Percentiles rank a stretch among this genome's conserved stretches.
Conservation (phyloP, 2,888 invertebrate species). For the Salpingus planirostris region DNA sequence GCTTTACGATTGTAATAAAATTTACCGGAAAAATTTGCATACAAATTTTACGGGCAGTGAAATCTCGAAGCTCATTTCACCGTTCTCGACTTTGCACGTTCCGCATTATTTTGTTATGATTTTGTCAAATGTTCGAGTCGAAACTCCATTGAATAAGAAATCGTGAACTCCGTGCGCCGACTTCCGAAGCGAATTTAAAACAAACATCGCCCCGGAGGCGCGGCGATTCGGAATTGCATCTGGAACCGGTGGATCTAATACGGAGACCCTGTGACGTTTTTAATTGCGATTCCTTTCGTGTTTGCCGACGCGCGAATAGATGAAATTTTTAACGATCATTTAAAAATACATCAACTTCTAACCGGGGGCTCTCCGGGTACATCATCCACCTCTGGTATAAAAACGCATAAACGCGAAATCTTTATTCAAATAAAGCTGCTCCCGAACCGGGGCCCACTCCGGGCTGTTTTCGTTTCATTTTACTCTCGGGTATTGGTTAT, state of each 20-base stretch:
- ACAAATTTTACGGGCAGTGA: constrained; percentile 31
- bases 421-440: constrained; percentile 19
- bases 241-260: too few relatives aligned
- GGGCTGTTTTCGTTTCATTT: constrained; percentile 20
- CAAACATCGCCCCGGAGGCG: too few relatives aligned
- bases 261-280: too few relatives aligned
- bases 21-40: constrained; percentile 32
- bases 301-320: too few relatives aligned
- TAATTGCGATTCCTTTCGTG: too few relatives aligned
- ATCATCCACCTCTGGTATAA: constrained; percentile 8
- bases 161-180: constrained; percentile 11
- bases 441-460: constrained; percentile 11
- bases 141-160: constrained; percentile 14
- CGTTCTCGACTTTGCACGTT: constrained; percentile 19
- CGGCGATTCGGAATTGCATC: too few relatives aligned
- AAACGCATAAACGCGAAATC: constrained; percentile 14
- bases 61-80: constrained; percentile 29
- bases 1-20: constrained; percentile 25
- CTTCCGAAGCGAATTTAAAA: too few relatives aligned
- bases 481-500: constrained; percentile 12
- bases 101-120: constrained; percentile 24
- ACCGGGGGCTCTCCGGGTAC: constrained; percentile 4
- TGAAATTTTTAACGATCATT: constrained; percentile 1
- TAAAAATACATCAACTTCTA: constrained; percentile 11
- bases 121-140: constrained; percentile 18